These are phyloP conservation scores for Parauchenoglanis ngamensis DNA, from an alignment of 2,797 vertebrate genomes.

Conservation along the genomic window DNA sequence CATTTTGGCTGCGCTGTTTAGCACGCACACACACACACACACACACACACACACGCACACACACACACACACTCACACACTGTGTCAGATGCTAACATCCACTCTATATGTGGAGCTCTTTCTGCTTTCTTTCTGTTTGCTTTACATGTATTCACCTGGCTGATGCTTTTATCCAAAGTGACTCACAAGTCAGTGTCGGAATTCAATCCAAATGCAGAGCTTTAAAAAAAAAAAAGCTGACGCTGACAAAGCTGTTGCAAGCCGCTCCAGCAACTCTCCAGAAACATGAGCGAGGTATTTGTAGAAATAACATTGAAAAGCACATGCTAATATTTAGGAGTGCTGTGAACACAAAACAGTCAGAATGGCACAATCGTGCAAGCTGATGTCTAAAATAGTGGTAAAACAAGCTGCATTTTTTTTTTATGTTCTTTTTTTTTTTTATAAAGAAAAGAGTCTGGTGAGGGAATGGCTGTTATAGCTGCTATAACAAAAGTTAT, in stretches of 20 bases:
- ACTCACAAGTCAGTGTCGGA: not conserved
- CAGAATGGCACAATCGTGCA: not conserved
- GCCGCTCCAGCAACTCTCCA: not conserved
- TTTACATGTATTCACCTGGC: not conserved
- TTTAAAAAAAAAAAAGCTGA: slow-evolving; percentile 3
- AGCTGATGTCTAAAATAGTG: not conserved
- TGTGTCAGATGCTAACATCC: not conserved
- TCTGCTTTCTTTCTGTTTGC: not conserved
- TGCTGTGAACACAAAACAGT: not conserved
- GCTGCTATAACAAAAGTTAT: not conserved
- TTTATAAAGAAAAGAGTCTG: not conserved
- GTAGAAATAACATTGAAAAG: not conserved
- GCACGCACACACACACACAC: slow-evolving; percentile 57
- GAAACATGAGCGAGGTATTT: not conserved
- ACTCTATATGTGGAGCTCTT: not conserved
- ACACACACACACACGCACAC: slow-evolving; percentile 47
- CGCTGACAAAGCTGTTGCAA: not conserved
- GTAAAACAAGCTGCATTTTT: not conserved
- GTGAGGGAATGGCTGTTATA: not conserved
- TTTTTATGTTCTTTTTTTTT: not conserved
- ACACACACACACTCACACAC: slow-evolving; percentile 30
- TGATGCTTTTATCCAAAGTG: not conserved
- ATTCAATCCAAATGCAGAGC: not conserved
- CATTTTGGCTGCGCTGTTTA: slow-evolving; percentile 66
- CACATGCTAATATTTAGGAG: not conserved